Conservation (phyloP, 2,113 vertebrate genomes). For the Eurypyga helias region DNA sequence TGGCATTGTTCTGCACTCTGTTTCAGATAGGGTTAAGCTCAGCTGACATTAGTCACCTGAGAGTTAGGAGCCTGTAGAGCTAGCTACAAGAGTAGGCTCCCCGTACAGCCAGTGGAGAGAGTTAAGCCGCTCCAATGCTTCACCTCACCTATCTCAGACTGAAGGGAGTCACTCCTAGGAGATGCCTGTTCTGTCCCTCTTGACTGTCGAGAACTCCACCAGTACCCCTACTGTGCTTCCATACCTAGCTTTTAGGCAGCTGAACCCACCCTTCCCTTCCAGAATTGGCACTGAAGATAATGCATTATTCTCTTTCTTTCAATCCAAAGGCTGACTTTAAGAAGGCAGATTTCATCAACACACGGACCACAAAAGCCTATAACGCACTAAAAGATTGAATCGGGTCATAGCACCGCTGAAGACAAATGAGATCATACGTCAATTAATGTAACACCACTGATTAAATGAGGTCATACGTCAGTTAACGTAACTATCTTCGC, state of each 20-base stretch:
- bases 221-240: not conserved
- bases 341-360: slow-evolving; percentile 90
- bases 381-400: slow-evolving; percentile 78
- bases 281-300: not conserved
- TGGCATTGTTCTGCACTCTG: not conserved
- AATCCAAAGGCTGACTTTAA: slow-evolving; percentile 83
- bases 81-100: not conserved
- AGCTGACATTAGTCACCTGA: not conserved
- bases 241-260: not conserved
- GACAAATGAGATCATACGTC: not conserved
- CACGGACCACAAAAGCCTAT: slow-evolving; percentile 82
- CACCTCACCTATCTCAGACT: not conserved
- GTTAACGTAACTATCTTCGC: not conserved
- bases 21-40: not conserved
- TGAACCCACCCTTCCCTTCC: not conserved
- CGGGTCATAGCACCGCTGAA: not conserved
- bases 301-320: slow-evolving; percentile 38
- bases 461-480: not conserved
- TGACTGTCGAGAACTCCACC: not conserved
- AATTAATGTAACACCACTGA: no score
- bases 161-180: not conserved
- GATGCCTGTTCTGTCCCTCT: not conserved
- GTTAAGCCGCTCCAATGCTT: not conserved
- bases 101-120: not conserved
- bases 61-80: not conserved